phyloP scores from a whole-genome alignment of 2,888 invertebrate genomes.

The Ephialtes manifestator region DNA sequence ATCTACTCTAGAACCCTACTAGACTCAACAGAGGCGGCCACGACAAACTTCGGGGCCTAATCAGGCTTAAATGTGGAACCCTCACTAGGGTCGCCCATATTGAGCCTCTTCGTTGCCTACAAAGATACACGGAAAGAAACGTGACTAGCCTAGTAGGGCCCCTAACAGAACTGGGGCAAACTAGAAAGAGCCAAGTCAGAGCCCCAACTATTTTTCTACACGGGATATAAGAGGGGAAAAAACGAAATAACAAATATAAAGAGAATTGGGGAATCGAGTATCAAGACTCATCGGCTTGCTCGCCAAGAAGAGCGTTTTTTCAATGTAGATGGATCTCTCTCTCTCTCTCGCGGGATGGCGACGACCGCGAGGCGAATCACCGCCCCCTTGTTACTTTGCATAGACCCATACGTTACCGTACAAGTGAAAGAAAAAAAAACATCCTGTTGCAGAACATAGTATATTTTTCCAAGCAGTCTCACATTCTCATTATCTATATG shows the following conservation, averaged over 20 bases:
- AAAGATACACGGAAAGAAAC: too few species aligned
- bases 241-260: background rate
- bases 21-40: too few species aligned
- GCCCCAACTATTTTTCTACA: too few species aligned
- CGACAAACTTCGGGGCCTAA: too few species aligned
- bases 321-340: conserved; percentile 29
- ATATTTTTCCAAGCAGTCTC: background rate
- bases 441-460: conserved; percentile 3
- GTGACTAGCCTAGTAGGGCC: too few species aligned
- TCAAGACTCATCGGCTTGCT: background rate
- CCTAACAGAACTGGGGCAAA: too few species aligned
- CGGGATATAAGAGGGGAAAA: background rate
- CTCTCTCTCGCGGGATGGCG: conserved; percentile 26
- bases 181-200: too few species aligned
- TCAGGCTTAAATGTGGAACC: too few species aligned
- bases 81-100: too few species aligned
- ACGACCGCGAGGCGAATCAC: conserved; percentile 55
- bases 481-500: background rate
- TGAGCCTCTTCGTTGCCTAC: too few species aligned
- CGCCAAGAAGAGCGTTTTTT: background rate
- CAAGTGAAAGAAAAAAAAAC: conserved; percentile 21
- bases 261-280: background rate
- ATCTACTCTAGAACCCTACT: too few species aligned
- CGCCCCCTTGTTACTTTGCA: conserved; percentile 9
- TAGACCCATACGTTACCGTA: conserved; percentile 37